Conservation (phyloP, 2,888 invertebrate genomes). For the Spodoptera littoralis region DNA sequence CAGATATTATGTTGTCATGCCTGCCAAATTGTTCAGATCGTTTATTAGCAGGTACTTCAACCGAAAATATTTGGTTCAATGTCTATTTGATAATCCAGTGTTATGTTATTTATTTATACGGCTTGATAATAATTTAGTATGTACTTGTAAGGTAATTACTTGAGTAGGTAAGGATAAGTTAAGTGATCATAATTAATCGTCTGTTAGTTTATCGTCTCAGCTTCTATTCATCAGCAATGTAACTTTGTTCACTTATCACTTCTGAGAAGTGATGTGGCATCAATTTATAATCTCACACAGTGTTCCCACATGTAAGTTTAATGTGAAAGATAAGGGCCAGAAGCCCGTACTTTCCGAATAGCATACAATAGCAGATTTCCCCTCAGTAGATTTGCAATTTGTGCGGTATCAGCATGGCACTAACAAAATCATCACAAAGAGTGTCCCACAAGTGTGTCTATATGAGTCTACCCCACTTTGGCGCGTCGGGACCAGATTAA, state of each 20-base stretch:
- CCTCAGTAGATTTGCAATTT: conserved; percentile 37
- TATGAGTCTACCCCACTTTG: conserved; percentile 54
- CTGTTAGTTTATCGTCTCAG: neutral
- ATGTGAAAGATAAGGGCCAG: conserved; percentile 27
- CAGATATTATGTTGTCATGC: conserved; percentile 2
- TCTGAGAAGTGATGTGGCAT: conserved; percentile 6
- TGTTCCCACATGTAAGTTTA: conserved; percentile 15
- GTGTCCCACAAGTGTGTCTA: conserved; percentile 49
- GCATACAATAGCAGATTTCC: conserved; percentile 38
- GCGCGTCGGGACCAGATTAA: conserved; percentile 67
- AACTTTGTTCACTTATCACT: conserved; percentile 14
- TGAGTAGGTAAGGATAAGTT: too few species aligned
- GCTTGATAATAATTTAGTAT: neutral
- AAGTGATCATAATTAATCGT: conserved; percentile 7
- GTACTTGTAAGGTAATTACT: too few species aligned
- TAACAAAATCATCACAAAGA: conserved; percentile 43
- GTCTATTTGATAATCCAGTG: conserved; percentile 3
- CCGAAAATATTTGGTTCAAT: neutral
- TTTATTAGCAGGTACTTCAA: conserved; percentile 4
- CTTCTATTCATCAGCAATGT: conserved; percentile 6
- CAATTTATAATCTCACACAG: conserved; percentile 7
- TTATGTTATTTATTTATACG: neutral
- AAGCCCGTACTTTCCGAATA: conserved; percentile 23
- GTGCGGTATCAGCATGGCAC: conserved; percentile 40
- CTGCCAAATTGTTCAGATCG: conserved; percentile 16